Base-by-base conservation (phyloP, 2,888 invertebrate species). In the Lasius fuliginosus region DNA sequence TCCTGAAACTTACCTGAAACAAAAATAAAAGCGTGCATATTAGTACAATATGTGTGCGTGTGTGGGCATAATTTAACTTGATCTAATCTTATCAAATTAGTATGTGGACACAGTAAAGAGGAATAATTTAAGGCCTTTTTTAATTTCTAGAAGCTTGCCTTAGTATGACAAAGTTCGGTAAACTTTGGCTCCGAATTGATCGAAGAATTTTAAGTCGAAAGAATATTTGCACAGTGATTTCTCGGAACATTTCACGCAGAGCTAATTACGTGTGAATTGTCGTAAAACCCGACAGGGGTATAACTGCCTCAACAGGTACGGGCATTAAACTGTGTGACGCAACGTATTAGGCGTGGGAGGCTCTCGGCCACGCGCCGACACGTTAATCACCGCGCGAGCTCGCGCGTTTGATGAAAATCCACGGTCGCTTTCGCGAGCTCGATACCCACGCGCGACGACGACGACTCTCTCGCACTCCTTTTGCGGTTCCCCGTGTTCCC, bases 1-100 rank as follows among this genome's bases (percentile, higher is more conserved):
- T 86, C 62, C 84, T 36, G 4, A 36, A 36, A 87, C 92, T 92
- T 90, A 92, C 92, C 91, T 92, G 90, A 79, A 92, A 92, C 92
- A 92, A 85, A 92, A 92, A 92, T 87, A 76, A 86, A 65, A 75
- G 23, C 58, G 64, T 5, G 53, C 42, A 75, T 42, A 62, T 88
- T 89, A 90, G 83, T 71, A 73, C 36, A 18, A 33, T 64, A 30
- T 15, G 12, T 46, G 18, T 18, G 5, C 1, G 5, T 18, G 18
- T 8, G 42, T n/a, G 36, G 11, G 30, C 23, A 30, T 40, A 30
- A n/a, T 33, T 58, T 15, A 15, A 56, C 18, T 30, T 64, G 40
- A 65, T 2, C 1, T 30, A 9, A 56, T 30, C n/a, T 53, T 15
- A 71, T 15, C 12, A 42, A 62, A 62, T 64, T 65, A 71, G 15